Evolutionary conservation across 2,113 vertebrate genomes (phyloP).

Genomic region (Motacilla tschutschensis): DNA sequence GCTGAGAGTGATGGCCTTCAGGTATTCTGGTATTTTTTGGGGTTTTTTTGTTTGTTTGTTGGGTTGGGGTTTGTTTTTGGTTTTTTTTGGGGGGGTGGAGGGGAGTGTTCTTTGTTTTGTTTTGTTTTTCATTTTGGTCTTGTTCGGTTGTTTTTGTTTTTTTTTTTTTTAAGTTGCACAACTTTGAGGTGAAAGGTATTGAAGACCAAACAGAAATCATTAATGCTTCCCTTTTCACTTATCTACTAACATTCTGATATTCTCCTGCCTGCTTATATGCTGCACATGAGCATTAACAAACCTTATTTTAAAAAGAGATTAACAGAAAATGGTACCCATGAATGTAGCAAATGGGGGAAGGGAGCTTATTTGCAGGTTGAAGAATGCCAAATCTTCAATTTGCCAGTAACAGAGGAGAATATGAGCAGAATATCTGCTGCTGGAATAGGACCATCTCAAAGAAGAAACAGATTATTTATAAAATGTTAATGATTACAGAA

Average conservation of each 20-base stretch:
- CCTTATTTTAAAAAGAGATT: neutral
- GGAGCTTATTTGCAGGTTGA: neutral
- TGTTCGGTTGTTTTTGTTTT: neutral
- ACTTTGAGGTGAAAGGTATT: neutral
- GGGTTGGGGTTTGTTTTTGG: neutral
- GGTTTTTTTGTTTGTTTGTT: neutral
- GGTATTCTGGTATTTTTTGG: neutral
- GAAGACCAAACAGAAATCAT: neutral
- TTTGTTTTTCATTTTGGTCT: neutral
- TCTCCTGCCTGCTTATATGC: neutral
- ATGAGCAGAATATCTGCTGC: neutral
- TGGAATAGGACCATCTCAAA: neutral
- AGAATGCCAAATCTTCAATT: neutral
- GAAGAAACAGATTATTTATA: slow-evolving; percentile 7
- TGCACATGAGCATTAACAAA: neutral
- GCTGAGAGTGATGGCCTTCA: neutral
- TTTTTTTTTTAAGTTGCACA: neutral
- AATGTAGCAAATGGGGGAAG: neutral
- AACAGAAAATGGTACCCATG: neutral
- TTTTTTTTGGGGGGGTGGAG: no score
- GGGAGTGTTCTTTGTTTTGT: neutral
- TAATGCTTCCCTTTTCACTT: neutral
- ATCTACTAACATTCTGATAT: neutral
- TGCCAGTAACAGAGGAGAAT: neutral
- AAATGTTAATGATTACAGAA: slow-evolving; percentile 46